Evolutionary conservation across 2,888 invertebrate species (phyloP), one percentile per base, ranked within the genome.

Genomic region (Ophioninae sp.): DNA sequence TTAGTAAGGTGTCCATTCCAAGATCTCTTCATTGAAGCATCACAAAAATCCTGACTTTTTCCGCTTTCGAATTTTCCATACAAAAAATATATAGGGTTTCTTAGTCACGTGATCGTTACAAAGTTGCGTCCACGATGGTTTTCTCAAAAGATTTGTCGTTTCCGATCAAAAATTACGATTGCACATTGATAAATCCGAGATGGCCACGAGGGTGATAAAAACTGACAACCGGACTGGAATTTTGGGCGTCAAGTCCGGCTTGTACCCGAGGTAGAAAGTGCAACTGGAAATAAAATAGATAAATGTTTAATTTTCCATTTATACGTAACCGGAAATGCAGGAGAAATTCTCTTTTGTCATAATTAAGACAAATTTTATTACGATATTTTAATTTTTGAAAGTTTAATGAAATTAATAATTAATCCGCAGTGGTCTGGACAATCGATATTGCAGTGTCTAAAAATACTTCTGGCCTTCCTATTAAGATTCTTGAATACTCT

Each of bases 1-100:
- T 95, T 93, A 96, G 94, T 94, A 95, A 95, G 94, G 95, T 94
- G 94, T 95, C 96, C 96, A 96, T 96, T 88, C 90, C 90, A 90
- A 84, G 85, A 85, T 82, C 88, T 88, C 89, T 88, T 92, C 90
- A 91, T 91, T 88, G 88, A 89, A 85, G 81, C 69, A 71, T 72
- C 56, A 86, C 76, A 72, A 83, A 74, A 58, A 81, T 37, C 68
- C 63, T 23, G 76, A 59, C 61, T 0, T 81, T 56, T 56, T 13
- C 56, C 61, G 73, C 63, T 78, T 39, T 41, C 22, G 20, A 59
- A 6, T 61, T 44, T 71, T 68, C 44, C 83, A 84, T 77, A 63
- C 20, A 20, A 41, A 44, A 65, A 5, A 9, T n/a, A 37, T 10
- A 56, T 56, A 73, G 41, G 58, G 20, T 59, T 23, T 30, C 13